Conservation (phyloP, 1,140 invertebrate genomes). For the Drosophila sproati region DNA sequence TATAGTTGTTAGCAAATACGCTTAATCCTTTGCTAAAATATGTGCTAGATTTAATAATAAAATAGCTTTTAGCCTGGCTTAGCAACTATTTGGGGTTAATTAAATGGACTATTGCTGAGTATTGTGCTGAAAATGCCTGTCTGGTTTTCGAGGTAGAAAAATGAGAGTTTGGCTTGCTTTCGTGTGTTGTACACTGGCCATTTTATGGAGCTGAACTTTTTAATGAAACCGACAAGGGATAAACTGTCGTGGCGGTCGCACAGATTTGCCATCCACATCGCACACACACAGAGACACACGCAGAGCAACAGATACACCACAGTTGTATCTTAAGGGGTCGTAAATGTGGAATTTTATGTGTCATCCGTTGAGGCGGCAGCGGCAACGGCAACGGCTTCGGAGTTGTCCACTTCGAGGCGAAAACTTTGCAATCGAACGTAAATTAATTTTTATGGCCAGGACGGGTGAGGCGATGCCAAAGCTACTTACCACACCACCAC, state of each 20-base stretch:
- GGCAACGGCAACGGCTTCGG: not conserved
- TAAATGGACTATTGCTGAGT: no score
- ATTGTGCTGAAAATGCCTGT: no score
- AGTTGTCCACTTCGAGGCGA: conserved; percentile 49
- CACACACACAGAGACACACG: conserved; percentile 6
- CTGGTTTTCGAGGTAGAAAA: not conserved
- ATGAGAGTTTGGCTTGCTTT: not conserved
- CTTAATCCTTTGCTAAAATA: conserved; percentile 3
- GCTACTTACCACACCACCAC: conserved; percentile 47
- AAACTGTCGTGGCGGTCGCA: not conserved
- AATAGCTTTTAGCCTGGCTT: not conserved
- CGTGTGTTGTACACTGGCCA: not conserved
- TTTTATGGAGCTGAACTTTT: conserved; percentile 31
- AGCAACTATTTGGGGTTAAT: no score
- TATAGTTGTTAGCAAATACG: not conserved
- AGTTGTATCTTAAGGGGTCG: conserved; percentile 63
- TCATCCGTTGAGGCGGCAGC: conserved; percentile 50
- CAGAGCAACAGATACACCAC: conserved; percentile 27
- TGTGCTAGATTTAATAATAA: not conserved
- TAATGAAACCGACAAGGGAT: conserved; percentile 38
- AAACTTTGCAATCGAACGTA: conserved; percentile 79
- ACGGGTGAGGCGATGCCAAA: conserved; percentile 37
- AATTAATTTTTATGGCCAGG: conserved; percentile 77
- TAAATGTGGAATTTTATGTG: conserved; percentile 80
- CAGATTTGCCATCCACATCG: not conserved